Base-by-base conservation (phyloP, 2,113 vertebrate genomes). In the Strigops habroptila region DNA sequence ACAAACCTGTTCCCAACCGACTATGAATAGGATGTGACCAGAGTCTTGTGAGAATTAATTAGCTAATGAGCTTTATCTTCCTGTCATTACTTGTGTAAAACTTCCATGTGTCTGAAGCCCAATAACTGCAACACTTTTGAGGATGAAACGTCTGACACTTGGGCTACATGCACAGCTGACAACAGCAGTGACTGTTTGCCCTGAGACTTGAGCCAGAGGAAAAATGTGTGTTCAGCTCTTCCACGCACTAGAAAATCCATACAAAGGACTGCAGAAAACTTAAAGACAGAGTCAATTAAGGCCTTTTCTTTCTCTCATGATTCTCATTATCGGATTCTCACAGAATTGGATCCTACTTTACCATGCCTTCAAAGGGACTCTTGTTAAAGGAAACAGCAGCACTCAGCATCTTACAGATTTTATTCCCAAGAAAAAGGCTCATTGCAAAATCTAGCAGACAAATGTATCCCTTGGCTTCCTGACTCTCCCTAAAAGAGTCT, bases 41-140 rank as follows among this genome's bases (percentile, higher is more conserved):
- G 57, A 39, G 52, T 35, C 37, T 65, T 69, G 35, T 0, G 39
- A 46, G 69, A 68, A 84, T 73, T 62, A 94, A 96, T 90, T 85
- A 93, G 80, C 65, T 95, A 94, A 97, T 85, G 80, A 94, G 81
- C 62, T 77, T 89, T 71, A 90, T 89, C 92, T 89, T 94, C 88
- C 92, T 96, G 88, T 73, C 62, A 5, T 74, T 95, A 74, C 44
- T 44, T n/a, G n/a, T 53, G 83, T 82, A 76, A 92, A 94, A 59
- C 44, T 67, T 80, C 83, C 74, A 59, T 35, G 25, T 65, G 19
- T 80, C 49, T 89, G 67, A 79, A 82, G 52, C 28, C 49, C 4
- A 73, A 12, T 6, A 44, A 69, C 28, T 51, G 52, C 62, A 88
- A 43, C 76, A 78, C 19, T 69, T 71, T 37, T 25, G 68, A 75